Percentiles rank a stretch among this genome's conserved stretches.
These are phyloP conservation scores for Xylota sylvarum DNA, from an alignment of 2,888 invertebrate genomes.

Conservation along the genomic window DNA sequence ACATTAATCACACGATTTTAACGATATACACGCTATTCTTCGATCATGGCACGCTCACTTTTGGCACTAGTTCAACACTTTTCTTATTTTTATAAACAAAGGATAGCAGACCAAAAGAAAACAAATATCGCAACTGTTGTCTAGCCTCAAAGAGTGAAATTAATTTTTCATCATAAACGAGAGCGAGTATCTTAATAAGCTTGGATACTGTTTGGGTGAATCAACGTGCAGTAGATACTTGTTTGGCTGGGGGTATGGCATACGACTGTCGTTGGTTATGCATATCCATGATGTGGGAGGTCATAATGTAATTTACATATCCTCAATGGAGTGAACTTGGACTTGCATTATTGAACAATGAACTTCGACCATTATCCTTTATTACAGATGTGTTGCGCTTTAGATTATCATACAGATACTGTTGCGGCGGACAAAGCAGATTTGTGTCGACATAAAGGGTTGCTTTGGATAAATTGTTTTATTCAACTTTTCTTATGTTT, in stretches of 20 bases:
- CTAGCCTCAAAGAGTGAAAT: conserved; percentile 62
- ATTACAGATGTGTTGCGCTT: conserved; percentile 17
- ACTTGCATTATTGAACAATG: conserved; percentile 35
- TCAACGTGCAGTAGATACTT: conserved; percentile 22
- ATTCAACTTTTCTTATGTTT: not conserved
- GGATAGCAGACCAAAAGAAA: not conserved
- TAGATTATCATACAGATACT: conserved; percentile 20
- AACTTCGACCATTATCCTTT: conserved; percentile 46
- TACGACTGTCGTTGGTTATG: conserved; percentile 18
- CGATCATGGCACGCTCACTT: conserved; percentile 72
- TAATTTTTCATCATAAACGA: conserved; percentile 52
- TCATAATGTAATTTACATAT: conserved; percentile 42
- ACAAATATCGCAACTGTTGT: conserved; percentile 42
- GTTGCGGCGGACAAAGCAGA: conserved; percentile 3
- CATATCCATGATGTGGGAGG: conserved; percentile 19
- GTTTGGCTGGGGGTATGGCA: conserved; percentile 8
- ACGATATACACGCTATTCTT: conserved; percentile 54
- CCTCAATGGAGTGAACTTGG: conserved; percentile 31
- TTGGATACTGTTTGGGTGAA: conserved; percentile 16
- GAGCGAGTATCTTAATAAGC: conserved; percentile 30
- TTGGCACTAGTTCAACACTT: conserved; percentile 70
- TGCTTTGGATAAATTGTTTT: not conserved
- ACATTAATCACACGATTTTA: conserved; percentile 66
- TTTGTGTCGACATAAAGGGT: not conserved
- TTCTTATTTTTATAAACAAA: conserved; percentile 56